phyloP scores from a whole-genome alignment of 2,113 vertebrate species.

The Amphiprion ocellaris region DNA sequence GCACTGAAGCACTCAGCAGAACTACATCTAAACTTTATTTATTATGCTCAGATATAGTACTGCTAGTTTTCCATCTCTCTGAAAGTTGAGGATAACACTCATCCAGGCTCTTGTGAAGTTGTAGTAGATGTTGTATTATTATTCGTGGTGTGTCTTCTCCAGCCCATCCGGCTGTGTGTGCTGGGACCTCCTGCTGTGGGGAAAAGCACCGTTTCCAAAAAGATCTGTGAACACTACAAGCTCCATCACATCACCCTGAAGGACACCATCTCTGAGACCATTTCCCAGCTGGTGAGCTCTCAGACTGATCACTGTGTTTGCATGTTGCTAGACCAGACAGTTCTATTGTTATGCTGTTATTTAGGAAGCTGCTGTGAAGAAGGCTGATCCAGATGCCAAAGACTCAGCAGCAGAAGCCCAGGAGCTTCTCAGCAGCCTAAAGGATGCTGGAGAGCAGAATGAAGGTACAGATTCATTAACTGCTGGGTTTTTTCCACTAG shows the following conservation, averaged over 20 bases:
- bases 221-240: constrained; percentile 88
- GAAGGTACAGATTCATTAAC: constrained; percentile 73
- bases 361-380: constrained; percentile 66
- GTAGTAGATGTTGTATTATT: neutral
- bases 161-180: constrained; percentile 91
- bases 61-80: neutral
- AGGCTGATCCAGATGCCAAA: constrained; percentile 68
- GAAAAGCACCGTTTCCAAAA: constrained; percentile 87
- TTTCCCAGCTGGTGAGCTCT: constrained; percentile 85
- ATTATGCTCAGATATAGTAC: no score
- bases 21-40: no score
- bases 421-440: constrained; percentile 85
- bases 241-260: constrained; percentile 88
- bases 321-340: no score
- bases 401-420: constrained; percentile 75
- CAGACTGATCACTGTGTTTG: no score
- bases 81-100: no score
- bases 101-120: neutral
- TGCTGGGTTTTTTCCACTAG: neutral
- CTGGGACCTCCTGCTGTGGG: constrained; percentile 93
- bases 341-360: neutral
- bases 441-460: constrained; percentile 87
- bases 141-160: constrained; percentile 4
- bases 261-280: constrained; percentile 85
- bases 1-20: neutral